Evolutionary conservation across 2,113 vertebrate genomes (phyloP).

Genomic region (Gnathonemus echidnorhynchus): DNA sequence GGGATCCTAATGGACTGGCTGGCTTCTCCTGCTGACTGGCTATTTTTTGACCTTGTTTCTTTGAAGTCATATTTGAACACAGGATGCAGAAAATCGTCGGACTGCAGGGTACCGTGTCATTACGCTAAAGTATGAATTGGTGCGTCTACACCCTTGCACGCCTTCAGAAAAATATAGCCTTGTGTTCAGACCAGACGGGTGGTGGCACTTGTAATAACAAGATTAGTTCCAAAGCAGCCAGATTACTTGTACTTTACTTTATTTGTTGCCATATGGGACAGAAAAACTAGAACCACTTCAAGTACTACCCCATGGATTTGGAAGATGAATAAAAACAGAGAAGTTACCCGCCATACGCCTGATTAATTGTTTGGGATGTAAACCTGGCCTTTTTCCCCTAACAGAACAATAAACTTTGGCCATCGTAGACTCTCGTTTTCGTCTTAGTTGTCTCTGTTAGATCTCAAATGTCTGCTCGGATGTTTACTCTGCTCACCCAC

Average conservation of each 20-base stretch:
- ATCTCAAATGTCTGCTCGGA: background rate
- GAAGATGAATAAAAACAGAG: background rate
- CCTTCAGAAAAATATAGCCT: conserved; percentile 54
- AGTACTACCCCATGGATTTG: background rate
- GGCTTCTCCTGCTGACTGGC: conserved; percentile 10
- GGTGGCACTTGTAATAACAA: conserved; percentile 22
- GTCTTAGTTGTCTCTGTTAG: background rate
- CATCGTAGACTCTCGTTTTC: background rate
- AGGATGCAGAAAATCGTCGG: conserved; percentile 41
- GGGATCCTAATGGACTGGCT: conserved; percentile 24
- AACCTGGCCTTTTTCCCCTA: background rate
- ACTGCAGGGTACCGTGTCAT: conserved; percentile 50
- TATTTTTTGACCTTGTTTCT: conserved; percentile 43
- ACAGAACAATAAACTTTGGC: background rate
- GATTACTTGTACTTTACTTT: background rate
- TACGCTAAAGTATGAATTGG: conserved; percentile 44
- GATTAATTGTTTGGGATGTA: background rate
- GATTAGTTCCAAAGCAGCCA: background rate
- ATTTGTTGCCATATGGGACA: background rate
- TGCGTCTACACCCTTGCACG: conserved; percentile 31
- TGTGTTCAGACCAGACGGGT: conserved; percentile 38
- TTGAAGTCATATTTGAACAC: conserved; percentile 42
- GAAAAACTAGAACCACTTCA: background rate
- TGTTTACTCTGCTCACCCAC: background rate
- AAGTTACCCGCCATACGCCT: background rate